Evolutionary conservation across 2,888 invertebrate species (phyloP), one percentile per base, ranked within the genome.

Genomic region (Cheilosia urbana): DNA sequence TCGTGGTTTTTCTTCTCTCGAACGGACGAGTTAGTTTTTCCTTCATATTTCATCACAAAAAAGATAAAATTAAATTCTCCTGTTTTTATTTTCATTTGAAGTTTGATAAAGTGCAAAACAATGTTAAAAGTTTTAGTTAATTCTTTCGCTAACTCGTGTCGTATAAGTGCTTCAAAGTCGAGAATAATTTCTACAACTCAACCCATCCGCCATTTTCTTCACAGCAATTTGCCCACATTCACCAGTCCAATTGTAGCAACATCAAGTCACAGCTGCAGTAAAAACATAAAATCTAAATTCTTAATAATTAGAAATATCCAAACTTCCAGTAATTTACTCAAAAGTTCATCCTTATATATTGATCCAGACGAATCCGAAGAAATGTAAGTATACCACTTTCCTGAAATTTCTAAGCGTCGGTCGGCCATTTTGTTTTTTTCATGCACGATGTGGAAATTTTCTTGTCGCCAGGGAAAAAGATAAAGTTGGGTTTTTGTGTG

Each of bases 151-250:
- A 90, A 89, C 88, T 89, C 90, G 88, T 89, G 89, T 87, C 88
- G 87, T 76, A 53, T 51, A 17, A 42, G 75, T 87, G 87, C 88
- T 88, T 53, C 85, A 82, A 90, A 89, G 88, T 90, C 90, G 87
- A 88, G 89, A 88, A 89, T 91, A 89, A 90, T 91, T 91, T 90
- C 90, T 88, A 89, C 89, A 89, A 87, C 87, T 37, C 19, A 53
- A 88, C 87, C 88, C 34, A 27, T 72, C 34, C 85, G 85, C 81
- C 76, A 85, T 85, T 72, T 81, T 81, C 40, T 81, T 72, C 76
- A 72, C 85, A 85, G 85, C 37, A 62, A 49, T 63, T 66, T 66
- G 76, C 81, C 66, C 62, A 49, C 85, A 85, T 40, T 76, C 76
- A 81, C 76, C 80, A 76, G 81, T 85, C 85, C 81, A 63, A 49